phyloP scores from a whole-genome alignment of 2,797 vertebrate genomes.

The Macrochelys suwanniensis region DNA sequence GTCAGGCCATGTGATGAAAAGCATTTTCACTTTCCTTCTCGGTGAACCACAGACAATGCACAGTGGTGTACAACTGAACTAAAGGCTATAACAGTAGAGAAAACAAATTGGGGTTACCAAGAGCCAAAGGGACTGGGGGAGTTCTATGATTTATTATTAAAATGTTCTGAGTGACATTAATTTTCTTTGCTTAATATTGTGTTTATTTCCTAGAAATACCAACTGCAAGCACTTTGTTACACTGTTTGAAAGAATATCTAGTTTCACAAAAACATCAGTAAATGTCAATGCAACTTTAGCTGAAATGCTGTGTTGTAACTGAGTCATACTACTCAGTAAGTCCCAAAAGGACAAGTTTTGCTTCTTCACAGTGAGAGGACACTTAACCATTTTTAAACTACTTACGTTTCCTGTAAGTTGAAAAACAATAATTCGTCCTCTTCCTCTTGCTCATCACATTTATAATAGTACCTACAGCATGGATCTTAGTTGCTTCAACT shows the following conservation, averaged over 20 bases:
- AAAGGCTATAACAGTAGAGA: slow-evolving; percentile 7
- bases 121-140: background rate
- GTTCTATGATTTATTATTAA: slow-evolving; percentile 12
- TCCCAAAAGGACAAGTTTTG: background rate
- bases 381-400: background rate
- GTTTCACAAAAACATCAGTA: background rate
- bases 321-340: background rate
- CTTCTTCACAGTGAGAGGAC: background rate
- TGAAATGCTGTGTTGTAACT: background rate
- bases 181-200: background rate
- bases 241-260: background rate
- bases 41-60: slow-evolving; percentile 39
- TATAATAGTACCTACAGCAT: background rate
- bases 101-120: background rate
- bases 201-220: background rate
- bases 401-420: background rate
- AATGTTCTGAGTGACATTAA: background rate
- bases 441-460: background rate
- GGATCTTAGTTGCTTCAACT: slow-evolving; percentile 34
- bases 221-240: background rate
- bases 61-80: slow-evolving; percentile 21
- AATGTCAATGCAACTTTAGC: background rate
- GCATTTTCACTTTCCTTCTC: slow-evolving; percentile 7
- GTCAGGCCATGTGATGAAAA: slow-evolving; percentile 48
- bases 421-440: slow-evolving; percentile 17